These are phyloP conservation scores for Coenobita brevimanus DNA, from an alignment of 1,140 invertebrate genomes.

Conservation along the genomic window DNA sequence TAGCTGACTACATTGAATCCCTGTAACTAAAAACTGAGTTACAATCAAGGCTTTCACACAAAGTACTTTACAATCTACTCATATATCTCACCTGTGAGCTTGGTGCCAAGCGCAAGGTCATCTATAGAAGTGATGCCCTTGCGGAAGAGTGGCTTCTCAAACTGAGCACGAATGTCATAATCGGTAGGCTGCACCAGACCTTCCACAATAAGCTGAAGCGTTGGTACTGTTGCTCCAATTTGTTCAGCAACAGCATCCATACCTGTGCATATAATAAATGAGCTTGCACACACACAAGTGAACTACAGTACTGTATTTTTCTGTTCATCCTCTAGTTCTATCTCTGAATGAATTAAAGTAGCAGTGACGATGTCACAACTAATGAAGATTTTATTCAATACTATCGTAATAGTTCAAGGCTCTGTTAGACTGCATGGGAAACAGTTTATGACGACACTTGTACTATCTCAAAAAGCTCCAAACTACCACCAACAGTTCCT, in stretches of 20 bases:
- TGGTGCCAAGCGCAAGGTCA: constrained; percentile 77
- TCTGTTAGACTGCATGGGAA: too few species aligned
- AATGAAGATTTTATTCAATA: too few species aligned
- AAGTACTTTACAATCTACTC: too few species aligned
- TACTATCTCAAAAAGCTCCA: too few species aligned
- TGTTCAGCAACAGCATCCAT: constrained; percentile 73
- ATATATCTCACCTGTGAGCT: constrained; percentile 75
- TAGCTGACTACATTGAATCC: not conserved
- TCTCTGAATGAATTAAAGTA: too few species aligned
- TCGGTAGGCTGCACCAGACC: constrained; percentile 79
- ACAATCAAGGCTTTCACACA: not conserved
- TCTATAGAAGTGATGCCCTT: constrained; percentile 78
- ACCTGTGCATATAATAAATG: too few species aligned
- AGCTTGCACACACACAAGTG: constrained; percentile 19
- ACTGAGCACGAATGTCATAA: constrained; percentile 81
- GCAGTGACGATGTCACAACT: too few species aligned
- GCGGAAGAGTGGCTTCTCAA: constrained; percentile 81
- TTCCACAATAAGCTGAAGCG: constrained; percentile 80
- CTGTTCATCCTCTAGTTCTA: too few species aligned
- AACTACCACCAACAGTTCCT: too few species aligned
- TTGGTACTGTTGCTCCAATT: constrained; percentile 76
- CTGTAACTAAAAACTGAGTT: not conserved
- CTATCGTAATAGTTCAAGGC: too few species aligned
- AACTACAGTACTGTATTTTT: not conserved
- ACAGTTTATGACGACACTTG: too few species aligned